A percentile compares a stretch with the other conserved stretches of the same genome.
Conservation (phyloP, 2,113 vertebrate genomes). For the Perognathus longimembris region DNA sequence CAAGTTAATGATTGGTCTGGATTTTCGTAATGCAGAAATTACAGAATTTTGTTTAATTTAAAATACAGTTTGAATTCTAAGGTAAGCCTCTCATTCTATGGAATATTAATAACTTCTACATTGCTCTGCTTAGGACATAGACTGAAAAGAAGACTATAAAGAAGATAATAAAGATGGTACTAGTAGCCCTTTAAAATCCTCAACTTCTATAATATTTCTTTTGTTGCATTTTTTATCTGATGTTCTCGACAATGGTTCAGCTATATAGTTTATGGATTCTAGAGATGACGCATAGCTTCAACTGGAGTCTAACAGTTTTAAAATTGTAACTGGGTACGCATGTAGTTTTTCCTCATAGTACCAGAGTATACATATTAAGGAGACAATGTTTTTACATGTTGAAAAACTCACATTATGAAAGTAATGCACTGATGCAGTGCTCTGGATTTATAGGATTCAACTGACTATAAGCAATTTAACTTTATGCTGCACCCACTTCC, state of each 20-base stretch:
- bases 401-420: background rate
- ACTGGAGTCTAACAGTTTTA: background rate
- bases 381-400: background rate
- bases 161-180: background rate
- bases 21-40: background rate
- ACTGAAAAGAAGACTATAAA: background rate
- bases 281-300: background rate
- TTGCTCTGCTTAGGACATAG: background rate
- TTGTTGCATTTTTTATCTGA: background rate
- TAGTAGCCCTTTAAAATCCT: background rate
- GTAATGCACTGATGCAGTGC: background rate
- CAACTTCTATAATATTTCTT: background rate
- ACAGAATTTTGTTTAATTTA: constrained; percentile 21
- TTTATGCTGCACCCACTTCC: background rate
- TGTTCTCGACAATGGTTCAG: background rate
- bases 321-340: background rate
- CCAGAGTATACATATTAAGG: background rate
- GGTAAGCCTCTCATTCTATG: background rate
- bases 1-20: background rate
- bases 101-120: background rate
- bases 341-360: background rate
- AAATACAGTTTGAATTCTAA: background rate
- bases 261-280: background rate
- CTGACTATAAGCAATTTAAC: background rate
- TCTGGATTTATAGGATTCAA: background rate